Base-by-base conservation (phyloP, 2,113 vertebrate species). In the Triplophysa dalaica region DNA sequence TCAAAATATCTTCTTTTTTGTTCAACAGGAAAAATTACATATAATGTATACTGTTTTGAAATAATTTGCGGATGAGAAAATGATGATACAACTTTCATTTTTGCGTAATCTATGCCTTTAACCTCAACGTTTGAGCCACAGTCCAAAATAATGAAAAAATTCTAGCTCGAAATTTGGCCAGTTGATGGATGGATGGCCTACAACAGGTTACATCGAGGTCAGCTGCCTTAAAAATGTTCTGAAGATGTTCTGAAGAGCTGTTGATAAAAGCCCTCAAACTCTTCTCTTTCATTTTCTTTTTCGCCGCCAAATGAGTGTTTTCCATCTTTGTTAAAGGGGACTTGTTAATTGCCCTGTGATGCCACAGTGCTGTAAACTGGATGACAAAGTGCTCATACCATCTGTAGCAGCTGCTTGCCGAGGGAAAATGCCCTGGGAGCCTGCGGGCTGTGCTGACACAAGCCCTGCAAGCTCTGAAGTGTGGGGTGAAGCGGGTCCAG, bases 351-450 rank as follows among this genome's bases (percentile, higher is more conserved):
- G 85, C 82, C 87, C 81, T 81, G 87, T 86, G 68, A 67, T 62
- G 41, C 56, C 68, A 80, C 73, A 66, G 79, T 12, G 62, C 63
- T 56, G 76, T 82, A 88, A 89, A 81, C 84, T 76, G 83, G 78
- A 88, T 87, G 87, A 88, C 83, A 90, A 88, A 91, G 87, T 86
- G 84, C 86, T 74, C 73, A 73, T 74, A 83, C 90, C 91, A 89
- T 92, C 89, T 88, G 88, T 87, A 90, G 83, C 86, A 90, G 87
- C 88, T 88, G 87, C 88, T 86, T 62, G 85, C 89, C 86, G 75
- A 60, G 87, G 90, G 89, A 87, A 45, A 85, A 89, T 75, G 86
- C 86, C 90, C 88, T 48, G 33, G 83, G 82, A 89, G 81, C 84
- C 63, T 13, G 48, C 85, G 87, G 86, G 70, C 86, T 88, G 81